Percentiles rank a stretch among this genome's conserved stretches.
These are phyloP conservation scores for Apteryx owenii DNA, from an alignment of 2,113 vertebrate genomes.

Conservation along the genomic window DNA sequence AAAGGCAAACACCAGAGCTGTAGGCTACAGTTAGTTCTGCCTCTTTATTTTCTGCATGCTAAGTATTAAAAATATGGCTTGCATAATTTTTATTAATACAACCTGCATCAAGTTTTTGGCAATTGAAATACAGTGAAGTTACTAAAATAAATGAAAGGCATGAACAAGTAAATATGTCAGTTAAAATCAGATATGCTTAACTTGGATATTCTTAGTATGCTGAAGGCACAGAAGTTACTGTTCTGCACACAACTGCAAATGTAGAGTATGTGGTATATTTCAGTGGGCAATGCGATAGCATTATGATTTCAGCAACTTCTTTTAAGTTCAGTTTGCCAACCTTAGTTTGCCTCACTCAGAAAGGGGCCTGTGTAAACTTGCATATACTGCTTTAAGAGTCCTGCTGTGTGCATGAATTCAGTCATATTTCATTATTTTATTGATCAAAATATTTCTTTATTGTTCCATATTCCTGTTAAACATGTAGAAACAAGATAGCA, in stretches of 20 bases:
- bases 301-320: background rate
- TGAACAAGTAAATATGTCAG: background rate
- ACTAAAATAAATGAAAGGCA: background rate
- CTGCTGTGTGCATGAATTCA: background rate
- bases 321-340: background rate
- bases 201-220: background rate
- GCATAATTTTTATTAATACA: background rate
- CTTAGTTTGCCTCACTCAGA: slow-evolving; percentile 14
- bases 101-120: background rate
- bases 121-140: background rate
- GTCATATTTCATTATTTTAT: slow-evolving; percentile 21
- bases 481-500: background rate
- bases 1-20: background rate
- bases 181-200: background rate
- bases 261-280: background rate
- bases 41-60: background rate
- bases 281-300: background rate
- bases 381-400: background rate
- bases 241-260: background rate
- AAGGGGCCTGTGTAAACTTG: slow-evolving; percentile 8
- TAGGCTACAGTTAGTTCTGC: background rate
- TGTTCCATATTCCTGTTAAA: slow-evolving; percentile 3
- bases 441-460: slow-evolving; percentile 34
- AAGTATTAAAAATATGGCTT: background rate
- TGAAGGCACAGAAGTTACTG: background rate